These are phyloP conservation scores for Platanista minor DNA, from an alignment of 2,113 vertebrate genomes.

Conservation along the genomic window DNA sequence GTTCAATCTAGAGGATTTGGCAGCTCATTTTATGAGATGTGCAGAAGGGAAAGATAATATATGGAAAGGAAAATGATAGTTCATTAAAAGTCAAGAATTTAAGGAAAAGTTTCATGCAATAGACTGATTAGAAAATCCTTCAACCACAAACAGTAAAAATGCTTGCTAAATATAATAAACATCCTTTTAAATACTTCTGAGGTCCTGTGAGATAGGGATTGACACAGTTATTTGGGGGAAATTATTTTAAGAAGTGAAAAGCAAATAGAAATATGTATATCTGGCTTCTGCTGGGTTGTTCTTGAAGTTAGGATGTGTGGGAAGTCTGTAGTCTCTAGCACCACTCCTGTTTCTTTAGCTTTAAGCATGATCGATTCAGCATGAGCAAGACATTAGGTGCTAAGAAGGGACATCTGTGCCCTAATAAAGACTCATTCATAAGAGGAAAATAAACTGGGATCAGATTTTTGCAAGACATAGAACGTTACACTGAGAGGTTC, in stretches of 20 bases:
- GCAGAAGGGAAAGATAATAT: neutral
- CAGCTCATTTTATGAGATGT: neutral
- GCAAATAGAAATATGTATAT: neutral
- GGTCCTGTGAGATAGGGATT: neutral
- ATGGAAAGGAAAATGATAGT: neutral
- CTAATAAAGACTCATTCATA: neutral
- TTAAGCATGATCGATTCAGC: neutral
- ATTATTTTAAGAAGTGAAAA: constrained; percentile 18
- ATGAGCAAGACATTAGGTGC: neutral
- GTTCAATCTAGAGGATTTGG: neutral
- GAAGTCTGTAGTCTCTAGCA: neutral
- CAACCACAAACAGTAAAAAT: neutral
- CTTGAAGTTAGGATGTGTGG: neutral
- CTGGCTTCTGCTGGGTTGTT: neutral
- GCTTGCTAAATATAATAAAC: neutral
- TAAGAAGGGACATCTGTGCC: neutral
- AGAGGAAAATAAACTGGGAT: neutral
- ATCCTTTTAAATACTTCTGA: neutral
- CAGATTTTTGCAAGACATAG: neutral
- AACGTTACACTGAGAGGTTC: neutral
- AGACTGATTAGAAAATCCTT: neutral
- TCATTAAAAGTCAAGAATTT: neutral
- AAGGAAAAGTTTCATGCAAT: neutral
- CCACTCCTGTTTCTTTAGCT: neutral
- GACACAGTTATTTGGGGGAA: neutral